phyloP scores from a whole-genome alignment of 2,797 vertebrate genomes.

The Trematomus bernacchii region DNA sequence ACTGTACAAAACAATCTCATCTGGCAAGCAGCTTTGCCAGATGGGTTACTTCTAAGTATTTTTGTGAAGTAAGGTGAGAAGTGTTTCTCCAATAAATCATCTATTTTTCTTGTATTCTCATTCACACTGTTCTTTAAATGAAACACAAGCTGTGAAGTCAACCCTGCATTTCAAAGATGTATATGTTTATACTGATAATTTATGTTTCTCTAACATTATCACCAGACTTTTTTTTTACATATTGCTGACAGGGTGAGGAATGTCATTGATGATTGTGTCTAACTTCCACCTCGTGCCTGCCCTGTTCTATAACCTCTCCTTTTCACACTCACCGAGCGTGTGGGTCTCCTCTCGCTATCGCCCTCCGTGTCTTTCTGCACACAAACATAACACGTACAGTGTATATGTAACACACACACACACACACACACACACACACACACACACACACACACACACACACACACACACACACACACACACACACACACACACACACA shows the following conservation, averaged over 20 bases:
- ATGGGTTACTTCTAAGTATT: slow-evolving; percentile 7
- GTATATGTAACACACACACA: no score
- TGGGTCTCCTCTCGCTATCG: slow-evolving; percentile 26
- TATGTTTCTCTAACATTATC: slow-evolving; percentile 5
- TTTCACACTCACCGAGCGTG: slow-evolving; percentile 48
- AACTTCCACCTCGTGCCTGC: slow-evolving; percentile 18
- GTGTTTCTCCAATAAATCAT: slow-evolving; percentile 33
- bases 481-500: slow-evolving; percentile 2
- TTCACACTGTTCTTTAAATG: not conserved
- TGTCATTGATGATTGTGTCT: slow-evolving; percentile 30
- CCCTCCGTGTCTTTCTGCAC: slow-evolving; percentile 26
- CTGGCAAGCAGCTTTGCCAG: not conserved
- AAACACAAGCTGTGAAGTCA: not conserved
- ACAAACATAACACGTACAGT: slow-evolving; percentile 20
- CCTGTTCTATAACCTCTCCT: slow-evolving; percentile 32
- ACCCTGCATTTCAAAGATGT: not conserved
- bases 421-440: slow-evolving; percentile 15
- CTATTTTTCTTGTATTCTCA: not conserved
- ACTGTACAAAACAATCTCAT: not conserved
- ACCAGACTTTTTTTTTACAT: slow-evolving; percentile 19
- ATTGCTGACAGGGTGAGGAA: slow-evolving; percentile 35
- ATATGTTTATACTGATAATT: not conserved
- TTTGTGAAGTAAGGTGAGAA: slow-evolving; percentile 13
- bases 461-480: slow-evolving; percentile 22
- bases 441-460: slow-evolving; percentile 13